Conservation (phyloP, 2,888 invertebrate genomes). For the Drosophila birchii region DNA sequence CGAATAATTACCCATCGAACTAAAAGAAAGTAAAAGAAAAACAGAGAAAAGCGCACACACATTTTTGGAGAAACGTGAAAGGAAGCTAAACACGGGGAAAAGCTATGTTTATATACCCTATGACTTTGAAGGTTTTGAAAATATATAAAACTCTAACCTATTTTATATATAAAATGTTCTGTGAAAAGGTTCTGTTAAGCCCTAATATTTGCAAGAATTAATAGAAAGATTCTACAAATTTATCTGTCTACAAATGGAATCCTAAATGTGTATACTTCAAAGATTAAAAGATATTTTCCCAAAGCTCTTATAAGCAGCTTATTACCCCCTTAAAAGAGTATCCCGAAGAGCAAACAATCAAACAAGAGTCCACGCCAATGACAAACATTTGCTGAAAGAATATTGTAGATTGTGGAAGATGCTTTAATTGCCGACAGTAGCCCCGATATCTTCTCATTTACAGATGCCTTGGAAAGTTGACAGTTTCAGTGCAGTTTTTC, state of each 20-base stretch:
- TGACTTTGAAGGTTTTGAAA: not conserved
- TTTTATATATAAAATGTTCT: not conserved
- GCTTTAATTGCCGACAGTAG: conserved; percentile 45
- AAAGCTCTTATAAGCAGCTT: not conserved
- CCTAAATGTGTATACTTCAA: not conserved
- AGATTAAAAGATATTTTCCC: not conserved
- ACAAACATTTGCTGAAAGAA: conserved; percentile 40
- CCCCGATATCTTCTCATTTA: conserved; percentile 44
- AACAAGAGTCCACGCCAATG: conserved; percentile 9
- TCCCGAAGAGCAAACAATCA: conserved; percentile 17
- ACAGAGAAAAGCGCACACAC: conserved; percentile 31
- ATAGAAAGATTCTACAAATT: not conserved
- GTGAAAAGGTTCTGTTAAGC: not conserved
- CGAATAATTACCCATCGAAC: conserved; percentile 35
- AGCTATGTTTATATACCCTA: not conserved
- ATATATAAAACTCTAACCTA: not conserved
- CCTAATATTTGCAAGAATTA: no score
- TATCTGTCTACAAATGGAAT: not conserved
- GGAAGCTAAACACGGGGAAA: not conserved
- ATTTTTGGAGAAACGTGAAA: conserved; percentile 26
- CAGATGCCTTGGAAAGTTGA: conserved; percentile 67
- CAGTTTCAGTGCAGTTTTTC: conserved; percentile 68
- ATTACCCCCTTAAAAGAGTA: not conserved
- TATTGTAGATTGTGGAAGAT: conserved; percentile 37
- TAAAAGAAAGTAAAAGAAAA: conserved; percentile 43